phyloP scores from a whole-genome alignment of 1,140 invertebrate genomes.

The Tyrophagus putrescentiae region DNA sequence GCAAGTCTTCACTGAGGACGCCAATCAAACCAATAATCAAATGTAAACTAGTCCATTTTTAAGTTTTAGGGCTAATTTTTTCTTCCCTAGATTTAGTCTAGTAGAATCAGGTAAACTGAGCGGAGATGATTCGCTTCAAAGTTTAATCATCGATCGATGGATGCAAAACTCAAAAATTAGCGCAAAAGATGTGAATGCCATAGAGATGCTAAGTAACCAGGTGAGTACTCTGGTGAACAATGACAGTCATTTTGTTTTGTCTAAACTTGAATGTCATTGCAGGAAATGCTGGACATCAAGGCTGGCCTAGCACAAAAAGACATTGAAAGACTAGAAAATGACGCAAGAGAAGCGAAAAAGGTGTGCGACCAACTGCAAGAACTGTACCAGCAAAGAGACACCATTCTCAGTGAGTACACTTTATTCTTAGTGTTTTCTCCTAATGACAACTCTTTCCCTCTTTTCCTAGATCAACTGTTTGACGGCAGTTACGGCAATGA shows the following conservation, averaged over 20 bases:
- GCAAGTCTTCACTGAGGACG: slow-evolving; percentile 18
- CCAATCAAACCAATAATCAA: slow-evolving; percentile 18
- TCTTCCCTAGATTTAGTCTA: neutral
- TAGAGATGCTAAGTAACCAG: neutral
- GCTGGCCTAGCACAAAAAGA: slow-evolving; percentile 30
- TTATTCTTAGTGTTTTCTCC: neutral
- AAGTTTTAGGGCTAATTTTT: neutral
- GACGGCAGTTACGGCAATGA: slow-evolving; percentile 41
- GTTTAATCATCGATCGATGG: neutral
- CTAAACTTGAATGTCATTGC: neutral
- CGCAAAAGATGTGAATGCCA: neutral
- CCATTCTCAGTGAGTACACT: slow-evolving; percentile 37
- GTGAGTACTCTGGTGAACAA: neutral
- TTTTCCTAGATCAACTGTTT: slow-evolving; percentile 37
- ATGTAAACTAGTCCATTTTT: slow-evolving; percentile 20
- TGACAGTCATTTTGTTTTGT: neutral
- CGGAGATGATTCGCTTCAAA: neutral
- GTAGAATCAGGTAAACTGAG: neutral
- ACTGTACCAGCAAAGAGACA: slow-evolving; percentile 41
- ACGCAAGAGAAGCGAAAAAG: slow-evolving; percentile 34
- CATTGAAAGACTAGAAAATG: slow-evolving; percentile 33
- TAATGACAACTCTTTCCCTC: slow-evolving; percentile 8
- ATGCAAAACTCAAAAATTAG: neutral
- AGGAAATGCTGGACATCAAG: slow-evolving; percentile 30
- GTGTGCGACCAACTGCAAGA: slow-evolving; percentile 38